phyloP scores from a whole-genome alignment of 2,888 invertebrate genomes.

The Oscheius sp. region DNA sequence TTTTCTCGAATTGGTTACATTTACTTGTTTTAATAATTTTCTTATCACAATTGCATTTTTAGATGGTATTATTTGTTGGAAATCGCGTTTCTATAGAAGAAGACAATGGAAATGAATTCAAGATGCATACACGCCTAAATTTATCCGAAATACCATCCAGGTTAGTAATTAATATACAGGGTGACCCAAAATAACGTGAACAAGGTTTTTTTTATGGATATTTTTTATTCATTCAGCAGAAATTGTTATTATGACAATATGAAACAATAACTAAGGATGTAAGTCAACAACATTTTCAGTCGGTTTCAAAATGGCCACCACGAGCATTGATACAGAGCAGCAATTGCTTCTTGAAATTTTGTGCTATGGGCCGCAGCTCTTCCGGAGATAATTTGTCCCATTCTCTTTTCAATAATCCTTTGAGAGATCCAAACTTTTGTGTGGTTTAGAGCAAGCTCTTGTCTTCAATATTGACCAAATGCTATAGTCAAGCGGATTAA shows the following conservation, averaged over 20 bases:
- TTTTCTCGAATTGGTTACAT: neutral
- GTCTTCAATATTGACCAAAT: no score
- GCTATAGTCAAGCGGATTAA: no score
- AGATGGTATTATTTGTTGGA: neutral
- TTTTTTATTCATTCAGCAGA: no score
- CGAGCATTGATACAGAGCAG: neutral
- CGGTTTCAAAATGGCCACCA: no score
- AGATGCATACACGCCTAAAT: conserved; percentile 48
- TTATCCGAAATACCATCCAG: conserved; percentile 34
- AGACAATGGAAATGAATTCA: conserved; percentile 48
- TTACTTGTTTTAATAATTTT: neutral
- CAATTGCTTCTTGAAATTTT: neutral
- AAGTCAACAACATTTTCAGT: no score
- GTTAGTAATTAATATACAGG: no score
- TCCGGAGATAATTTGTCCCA: no score
- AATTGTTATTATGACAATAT: no score
- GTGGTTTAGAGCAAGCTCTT: no score
- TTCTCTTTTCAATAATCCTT: neutral
- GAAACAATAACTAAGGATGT: no score
- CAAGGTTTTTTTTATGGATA: neutral
- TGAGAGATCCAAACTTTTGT: no score
- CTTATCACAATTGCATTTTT: neutral
- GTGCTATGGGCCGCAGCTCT: neutral
- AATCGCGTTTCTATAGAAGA: conserved; percentile 29
- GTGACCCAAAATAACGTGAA: no score